phyloP scores from a whole-genome alignment of 2,113 vertebrate species.

The Empidonax alnorum region DNA sequence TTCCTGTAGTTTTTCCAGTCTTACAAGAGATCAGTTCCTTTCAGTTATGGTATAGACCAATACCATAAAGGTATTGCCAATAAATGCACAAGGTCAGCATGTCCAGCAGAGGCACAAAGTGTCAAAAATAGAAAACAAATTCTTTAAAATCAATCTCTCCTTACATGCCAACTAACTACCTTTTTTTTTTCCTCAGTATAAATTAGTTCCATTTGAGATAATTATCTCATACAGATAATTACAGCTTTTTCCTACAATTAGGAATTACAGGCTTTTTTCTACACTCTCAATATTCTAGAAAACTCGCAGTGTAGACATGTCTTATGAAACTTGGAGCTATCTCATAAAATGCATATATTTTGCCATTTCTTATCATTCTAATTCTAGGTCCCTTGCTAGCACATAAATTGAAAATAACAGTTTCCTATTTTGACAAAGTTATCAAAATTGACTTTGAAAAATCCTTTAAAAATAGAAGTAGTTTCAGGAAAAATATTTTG shows the following conservation, averaged over 20 bases:
- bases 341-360: background rate
- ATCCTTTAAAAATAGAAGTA: background rate
- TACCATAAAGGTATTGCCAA: background rate
- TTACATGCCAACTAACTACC: background rate
- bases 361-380: background rate
- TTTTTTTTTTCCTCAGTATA: background rate
- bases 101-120: background rate
- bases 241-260: background rate
- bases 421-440: background rate
- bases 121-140: background rate
- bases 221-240: background rate
- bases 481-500: background rate
- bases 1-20: background rate
- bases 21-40: background rate
- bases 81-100: background rate
- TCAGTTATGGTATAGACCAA: background rate
- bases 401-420: background rate
- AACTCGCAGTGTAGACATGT: background rate
- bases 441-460: background rate
- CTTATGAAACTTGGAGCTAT: background rate
- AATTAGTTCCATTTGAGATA: background rate
- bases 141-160: fast-evolving
- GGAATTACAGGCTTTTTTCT: background rate
- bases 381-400: background rate
- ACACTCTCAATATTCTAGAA: background rate